Percentiles rank a stretch among this genome's conserved stretches.
Evolutionary conservation across 2,888 invertebrate genomes (phyloP).

Genomic region (Andricus curvator): DNA sequence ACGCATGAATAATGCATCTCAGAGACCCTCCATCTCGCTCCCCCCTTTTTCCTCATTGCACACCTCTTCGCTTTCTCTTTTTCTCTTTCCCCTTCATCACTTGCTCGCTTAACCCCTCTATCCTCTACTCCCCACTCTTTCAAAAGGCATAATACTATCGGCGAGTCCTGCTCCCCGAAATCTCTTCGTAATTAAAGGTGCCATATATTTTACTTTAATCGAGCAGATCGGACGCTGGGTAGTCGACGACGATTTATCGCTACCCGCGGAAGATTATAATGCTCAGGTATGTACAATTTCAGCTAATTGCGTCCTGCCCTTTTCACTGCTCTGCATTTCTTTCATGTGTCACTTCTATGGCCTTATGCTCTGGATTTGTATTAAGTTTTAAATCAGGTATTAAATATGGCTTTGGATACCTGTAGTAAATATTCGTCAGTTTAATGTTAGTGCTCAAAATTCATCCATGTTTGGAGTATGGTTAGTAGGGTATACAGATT

Average conservation of each 20-base stretch:
- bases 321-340: not conserved
- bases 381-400: not conserved
- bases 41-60: slow-evolving; percentile 44
- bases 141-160: slow-evolving; percentile 57
- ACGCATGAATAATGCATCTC: slow-evolving; percentile 77
- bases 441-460: too few relatives aligned
- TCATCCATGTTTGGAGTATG: too few relatives aligned
- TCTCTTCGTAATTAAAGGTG: slow-evolving; percentile 72
- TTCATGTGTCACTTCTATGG: not conserved
- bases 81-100: slow-evolving; percentile 51
- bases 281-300: slow-evolving; percentile 48
- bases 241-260: slow-evolving; percentile 67
- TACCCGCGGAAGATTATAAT: slow-evolving; percentile 60
- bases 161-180: slow-evolving; percentile 64
- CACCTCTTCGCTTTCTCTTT: slow-evolving; percentile 36
- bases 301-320: slow-evolving; percentile 41
- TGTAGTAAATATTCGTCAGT: too few relatives aligned
- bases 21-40: slow-evolving; percentile 60
- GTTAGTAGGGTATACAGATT: too few relatives aligned
- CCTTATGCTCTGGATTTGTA: not conserved
- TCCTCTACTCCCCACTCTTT: slow-evolving; percentile 19
- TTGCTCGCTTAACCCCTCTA: slow-evolving; percentile 51
- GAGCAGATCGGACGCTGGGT: slow-evolving; percentile 68
- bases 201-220: slow-evolving; percentile 75
- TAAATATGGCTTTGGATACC: not conserved